Percentiles rank a stretch among this genome's conserved stretches.
These are phyloP conservation scores for Athene noctua DNA, from an alignment of 2,113 vertebrate genomes.

Conservation along the genomic window DNA sequence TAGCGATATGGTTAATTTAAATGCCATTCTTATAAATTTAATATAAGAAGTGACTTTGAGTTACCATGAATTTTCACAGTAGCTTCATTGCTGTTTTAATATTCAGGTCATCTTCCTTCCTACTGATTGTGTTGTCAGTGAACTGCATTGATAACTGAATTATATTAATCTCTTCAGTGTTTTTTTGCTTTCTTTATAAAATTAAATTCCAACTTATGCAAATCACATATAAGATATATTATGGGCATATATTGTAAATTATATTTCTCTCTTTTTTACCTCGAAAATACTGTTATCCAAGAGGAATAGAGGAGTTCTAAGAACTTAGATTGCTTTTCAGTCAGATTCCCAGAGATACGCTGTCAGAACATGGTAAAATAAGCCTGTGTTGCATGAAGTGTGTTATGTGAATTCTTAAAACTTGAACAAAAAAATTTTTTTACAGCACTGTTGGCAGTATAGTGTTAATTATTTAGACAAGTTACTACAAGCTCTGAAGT, in stretches of 20 bases:
- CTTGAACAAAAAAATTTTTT: background rate
- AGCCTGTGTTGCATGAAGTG: background rate
- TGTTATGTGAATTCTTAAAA: background rate
- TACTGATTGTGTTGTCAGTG: background rate
- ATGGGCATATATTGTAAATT: background rate
- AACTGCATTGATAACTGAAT: background rate
- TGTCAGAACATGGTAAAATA: background rate
- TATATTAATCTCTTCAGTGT: background rate
- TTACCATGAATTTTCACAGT: background rate
- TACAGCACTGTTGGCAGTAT: background rate
- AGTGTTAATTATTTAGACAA: background rate
- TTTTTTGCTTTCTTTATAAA: background rate
- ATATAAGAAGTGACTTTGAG: background rate
- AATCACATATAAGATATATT: background rate
- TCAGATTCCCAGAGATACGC: rapidly evolving
- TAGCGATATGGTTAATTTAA: background rate
- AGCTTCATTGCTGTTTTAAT: background rate
- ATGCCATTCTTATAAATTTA: background rate
- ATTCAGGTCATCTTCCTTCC: background rate
- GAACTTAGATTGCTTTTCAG: background rate
- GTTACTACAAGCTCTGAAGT: background rate
- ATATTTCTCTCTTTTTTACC: background rate
- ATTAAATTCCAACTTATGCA: background rate
- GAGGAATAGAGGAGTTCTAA: background rate
- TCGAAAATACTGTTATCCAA: background rate